These are phyloP conservation scores for Manis javanica DNA, from an alignment of 2,797 vertebrate genomes.

Conservation along the genomic window DNA sequence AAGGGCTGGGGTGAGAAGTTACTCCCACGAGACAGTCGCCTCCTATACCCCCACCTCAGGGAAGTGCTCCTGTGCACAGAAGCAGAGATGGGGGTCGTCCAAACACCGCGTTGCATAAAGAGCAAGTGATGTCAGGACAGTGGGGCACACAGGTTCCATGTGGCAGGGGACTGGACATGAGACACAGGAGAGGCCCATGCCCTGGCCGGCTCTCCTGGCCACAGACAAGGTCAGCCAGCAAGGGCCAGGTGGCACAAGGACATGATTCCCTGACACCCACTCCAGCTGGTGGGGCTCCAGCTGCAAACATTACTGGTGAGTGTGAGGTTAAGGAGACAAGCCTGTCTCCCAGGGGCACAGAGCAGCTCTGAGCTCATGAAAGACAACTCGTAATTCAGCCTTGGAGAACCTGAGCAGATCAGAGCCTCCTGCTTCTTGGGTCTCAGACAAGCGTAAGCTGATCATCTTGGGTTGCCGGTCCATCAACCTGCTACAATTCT, in stretches of 20 bases:
- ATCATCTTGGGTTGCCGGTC: fast-evolving
- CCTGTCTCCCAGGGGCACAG: fast-evolving
- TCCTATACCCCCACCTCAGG: neutral
- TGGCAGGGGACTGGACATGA: neutral
- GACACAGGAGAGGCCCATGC: neutral
- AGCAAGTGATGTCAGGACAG: neutral
- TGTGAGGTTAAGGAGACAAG: fast-evolving
- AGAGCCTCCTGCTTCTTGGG: neutral
- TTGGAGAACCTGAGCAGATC: neutral
- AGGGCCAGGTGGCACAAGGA: conserved; percentile 48
- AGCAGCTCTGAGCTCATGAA: fast-evolving
- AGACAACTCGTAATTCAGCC: neutral
- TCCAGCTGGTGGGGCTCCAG: conserved; percentile 45
- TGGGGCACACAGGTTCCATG: fast-evolving
- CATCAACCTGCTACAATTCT: too few species aligned
- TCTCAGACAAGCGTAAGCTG: too few species aligned
- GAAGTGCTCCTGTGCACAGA: fast-evolving
- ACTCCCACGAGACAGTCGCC: neutral
- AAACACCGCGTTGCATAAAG: fast-evolving
- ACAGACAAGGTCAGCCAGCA: neutral
- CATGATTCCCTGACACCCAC: conserved; percentile 36
- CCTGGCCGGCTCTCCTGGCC: neutral
- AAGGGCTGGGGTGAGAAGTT: neutral
- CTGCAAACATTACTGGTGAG: neutral
- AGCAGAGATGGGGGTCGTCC: fast-evolving